Evolutionary conservation across 92 coral and sea anemone species (phyloP).

Genomic region (Zoanthus solanderi): DNA sequence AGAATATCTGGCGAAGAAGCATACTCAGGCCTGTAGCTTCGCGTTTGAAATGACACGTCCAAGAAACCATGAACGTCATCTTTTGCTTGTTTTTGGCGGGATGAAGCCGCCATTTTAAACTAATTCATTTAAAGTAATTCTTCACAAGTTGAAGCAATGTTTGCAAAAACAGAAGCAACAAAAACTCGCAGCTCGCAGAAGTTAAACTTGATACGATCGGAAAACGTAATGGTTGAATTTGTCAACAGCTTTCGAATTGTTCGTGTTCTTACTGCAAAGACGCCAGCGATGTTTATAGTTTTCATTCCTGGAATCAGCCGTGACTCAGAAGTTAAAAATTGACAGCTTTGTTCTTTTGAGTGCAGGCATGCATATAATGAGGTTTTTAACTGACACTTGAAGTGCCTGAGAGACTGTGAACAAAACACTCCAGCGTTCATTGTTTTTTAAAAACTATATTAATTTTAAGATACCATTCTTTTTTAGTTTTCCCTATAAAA

Average conservation of each 20-base stretch:
- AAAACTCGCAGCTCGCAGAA: slow-evolving; percentile 1
- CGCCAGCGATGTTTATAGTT: slow-evolving; percentile 1
- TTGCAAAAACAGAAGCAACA: neutral
- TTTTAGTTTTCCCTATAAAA: neutral
- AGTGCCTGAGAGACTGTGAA: slow-evolving; percentile 4
- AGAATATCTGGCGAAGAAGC: slow-evolving; percentile 77
- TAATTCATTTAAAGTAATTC: slow-evolving; percentile 12
- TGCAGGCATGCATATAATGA: slow-evolving; percentile 38
- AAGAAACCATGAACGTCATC: slow-evolving; percentile 79
- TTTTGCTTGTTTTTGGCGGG: slow-evolving; percentile 49
- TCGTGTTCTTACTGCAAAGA: slow-evolving; percentile 20
- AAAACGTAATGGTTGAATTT: neutral
- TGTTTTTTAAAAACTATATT: neutral
- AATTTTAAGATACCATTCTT: slow-evolving; percentile 8
- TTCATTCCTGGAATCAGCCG: slow-evolving; percentile 49
- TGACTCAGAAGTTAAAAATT: slow-evolving; percentile 48
- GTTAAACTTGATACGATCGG: slow-evolving; percentile 29
- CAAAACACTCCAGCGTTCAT: neutral
- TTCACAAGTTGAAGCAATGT: neutral
- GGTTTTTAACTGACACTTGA: neutral
- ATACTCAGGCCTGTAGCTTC: slow-evolving; percentile 91
- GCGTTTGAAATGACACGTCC: slow-evolving; percentile 86
- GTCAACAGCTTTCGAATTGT: neutral
- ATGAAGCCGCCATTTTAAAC: slow-evolving; percentile 50
- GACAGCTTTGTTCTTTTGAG: slow-evolving; percentile 34